phyloP scores from a whole-genome alignment of 2,888 invertebrate species.

The Leucoma salicis region DNA sequence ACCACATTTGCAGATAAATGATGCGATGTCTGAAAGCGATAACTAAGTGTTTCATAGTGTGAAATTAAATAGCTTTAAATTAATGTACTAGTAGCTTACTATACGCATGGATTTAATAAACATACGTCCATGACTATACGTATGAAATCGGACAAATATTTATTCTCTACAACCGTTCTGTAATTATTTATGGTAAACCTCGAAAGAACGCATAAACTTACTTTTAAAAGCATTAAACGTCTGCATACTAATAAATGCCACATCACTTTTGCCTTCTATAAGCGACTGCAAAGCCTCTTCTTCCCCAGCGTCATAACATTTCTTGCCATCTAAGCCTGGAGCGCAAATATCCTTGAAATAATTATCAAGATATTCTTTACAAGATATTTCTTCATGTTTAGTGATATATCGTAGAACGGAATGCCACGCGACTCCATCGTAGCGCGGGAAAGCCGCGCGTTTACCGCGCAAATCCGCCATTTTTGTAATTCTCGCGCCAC shows the following conservation, averaged over 20 bases:
- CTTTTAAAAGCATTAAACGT: conserved; percentile 84
- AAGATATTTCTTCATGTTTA: conserved; percentile 60
- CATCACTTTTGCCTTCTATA: conserved; percentile 86
- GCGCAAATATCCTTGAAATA: conserved; percentile 88
- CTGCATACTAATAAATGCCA: conserved; percentile 88
- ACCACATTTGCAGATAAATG: no score
- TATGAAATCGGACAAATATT: no score
- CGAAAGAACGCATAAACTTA: no score
- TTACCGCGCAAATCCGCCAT: conserved; percentile 86
- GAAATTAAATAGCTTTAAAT: no score
- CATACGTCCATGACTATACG: no score
- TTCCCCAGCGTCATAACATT: conserved; percentile 78
- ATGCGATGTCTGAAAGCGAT: no score
- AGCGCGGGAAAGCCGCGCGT: conserved; percentile 91
- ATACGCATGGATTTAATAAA: no score
- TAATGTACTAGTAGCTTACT: no score
- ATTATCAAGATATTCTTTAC: conserved; percentile 61
- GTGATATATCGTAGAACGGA: conserved; percentile 75
- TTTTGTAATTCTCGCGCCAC: conserved; percentile 76
- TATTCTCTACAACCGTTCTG: no score
- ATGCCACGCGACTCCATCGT: conserved; percentile 87
- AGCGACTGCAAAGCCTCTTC: conserved; percentile 85
- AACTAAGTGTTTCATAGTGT: no score
- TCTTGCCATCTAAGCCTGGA: conserved; percentile 61
- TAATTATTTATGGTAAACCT: no score